phyloP scores from a whole-genome alignment of 1,140 invertebrate genomes.

The Diorhabda elongata region DNA sequence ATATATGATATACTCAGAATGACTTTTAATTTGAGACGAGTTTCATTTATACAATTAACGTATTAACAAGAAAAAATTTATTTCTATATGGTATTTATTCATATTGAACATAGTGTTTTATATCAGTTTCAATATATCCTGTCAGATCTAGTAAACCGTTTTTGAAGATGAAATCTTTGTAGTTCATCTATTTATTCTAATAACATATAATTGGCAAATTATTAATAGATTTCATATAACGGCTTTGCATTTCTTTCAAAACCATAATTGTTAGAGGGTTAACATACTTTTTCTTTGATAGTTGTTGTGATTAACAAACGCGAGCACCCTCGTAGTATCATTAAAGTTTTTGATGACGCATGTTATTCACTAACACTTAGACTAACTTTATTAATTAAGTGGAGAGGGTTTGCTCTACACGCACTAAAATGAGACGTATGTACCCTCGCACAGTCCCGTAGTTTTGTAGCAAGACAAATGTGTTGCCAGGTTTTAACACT shows the following conservation, averaged over 20 bases:
- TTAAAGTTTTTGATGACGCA: slow-evolving; percentile 21
- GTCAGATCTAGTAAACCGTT: no score
- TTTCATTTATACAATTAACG: no score
- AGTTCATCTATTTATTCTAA: no score
- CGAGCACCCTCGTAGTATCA: slow-evolving; percentile 29
- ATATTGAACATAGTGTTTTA: no score
- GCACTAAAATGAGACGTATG: slow-evolving; percentile 25
- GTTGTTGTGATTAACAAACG: slow-evolving; percentile 12
- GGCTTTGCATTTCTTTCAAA: neutral
- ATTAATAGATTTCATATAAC: no score
- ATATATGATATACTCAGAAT: no score
- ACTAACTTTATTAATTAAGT: slow-evolving; percentile 14
- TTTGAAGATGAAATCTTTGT: no score
- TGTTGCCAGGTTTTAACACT: slow-evolving; percentile 17
- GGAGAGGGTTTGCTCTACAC: slow-evolving; percentile 23
- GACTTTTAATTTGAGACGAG: no score
- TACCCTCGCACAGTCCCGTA: slow-evolving; percentile 34
- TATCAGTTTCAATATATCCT: no score
- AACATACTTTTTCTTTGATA: neutral
- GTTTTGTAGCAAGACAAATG: slow-evolving; percentile 27
- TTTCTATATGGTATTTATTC: no score
- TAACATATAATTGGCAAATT: no score
- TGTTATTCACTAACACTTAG: slow-evolving; percentile 13
- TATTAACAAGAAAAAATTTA: no score
- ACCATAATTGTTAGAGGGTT: neutral